Evolutionary conservation across 2,797 vertebrate species (phyloP).

Genomic region (Oreochromis grahami): DNA sequence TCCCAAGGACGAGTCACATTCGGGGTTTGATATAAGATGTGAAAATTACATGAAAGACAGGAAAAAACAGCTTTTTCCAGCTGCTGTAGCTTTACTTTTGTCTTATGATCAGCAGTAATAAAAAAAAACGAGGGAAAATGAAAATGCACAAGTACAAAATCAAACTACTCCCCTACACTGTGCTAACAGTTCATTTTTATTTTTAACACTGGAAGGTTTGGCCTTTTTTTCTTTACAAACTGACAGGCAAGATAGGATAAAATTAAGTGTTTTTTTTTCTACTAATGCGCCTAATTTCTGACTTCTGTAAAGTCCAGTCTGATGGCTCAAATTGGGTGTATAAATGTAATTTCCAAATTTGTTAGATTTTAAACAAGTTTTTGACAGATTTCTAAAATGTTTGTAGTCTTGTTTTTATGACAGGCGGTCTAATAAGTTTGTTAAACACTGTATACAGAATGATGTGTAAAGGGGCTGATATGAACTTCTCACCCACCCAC

Average conservation of each 20-base stretch:
- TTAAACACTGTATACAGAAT: not conserved
- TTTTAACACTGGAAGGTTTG: not conserved
- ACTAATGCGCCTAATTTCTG: not conserved
- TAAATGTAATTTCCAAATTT: accelerated
- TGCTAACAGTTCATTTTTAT: not conserved
- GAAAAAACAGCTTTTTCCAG: accelerated
- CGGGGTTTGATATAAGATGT: not conserved
- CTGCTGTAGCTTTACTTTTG: not conserved
- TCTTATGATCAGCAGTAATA: not conserved
- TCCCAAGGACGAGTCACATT: not conserved
- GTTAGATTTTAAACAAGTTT: not conserved
- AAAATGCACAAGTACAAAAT: not conserved
- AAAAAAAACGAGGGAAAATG: not conserved
- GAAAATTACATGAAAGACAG: not conserved
- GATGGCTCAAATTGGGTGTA: not conserved
- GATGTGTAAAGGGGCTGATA: not conserved
- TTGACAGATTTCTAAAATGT: not conserved
- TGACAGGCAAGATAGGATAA: not conserved
- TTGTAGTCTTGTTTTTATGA: not conserved
- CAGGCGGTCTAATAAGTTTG: accelerated
- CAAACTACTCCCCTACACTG: not conserved
- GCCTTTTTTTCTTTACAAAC: not conserved
- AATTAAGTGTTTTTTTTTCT: not conserved
- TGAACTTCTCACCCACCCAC: not conserved
- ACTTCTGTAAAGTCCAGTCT: not conserved